Base-by-base conservation (phyloP, 1,140 invertebrate genomes). In the Orius insidiosus region DNA sequence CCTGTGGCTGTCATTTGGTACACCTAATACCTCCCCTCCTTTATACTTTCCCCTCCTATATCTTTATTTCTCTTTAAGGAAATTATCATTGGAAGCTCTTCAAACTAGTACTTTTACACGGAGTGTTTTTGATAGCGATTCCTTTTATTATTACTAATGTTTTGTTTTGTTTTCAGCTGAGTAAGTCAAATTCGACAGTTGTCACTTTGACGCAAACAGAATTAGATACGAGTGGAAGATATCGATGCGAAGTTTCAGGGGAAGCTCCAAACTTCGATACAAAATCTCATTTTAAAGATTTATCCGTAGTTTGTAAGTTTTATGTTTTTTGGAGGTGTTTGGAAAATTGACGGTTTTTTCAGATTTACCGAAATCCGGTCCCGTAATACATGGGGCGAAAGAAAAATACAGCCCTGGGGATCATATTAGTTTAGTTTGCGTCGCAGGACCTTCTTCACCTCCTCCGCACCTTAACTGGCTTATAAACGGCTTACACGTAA, bases 401-500 rank as follows among this genome's bases (percentile, higher is more conserved):
- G 66, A 68, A 2, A 65, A 73, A 41, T 86, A 86, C 59, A 66
- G 71, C 3, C 58, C 78, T 5, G 78, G 76, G 2, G 80, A 84
- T 55, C 67, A 66, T 37, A 61, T 88, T 9, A 70, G 72, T 54
- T 75, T 75, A 10, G 83, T 83, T 56, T 88, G 84, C 56, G 75
- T 75, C 36, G 80, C 79, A 42, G 68, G 67, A 51, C 69, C 74
- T 53, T 85, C 83, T 10, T 71, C 75, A 60, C 85, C 85, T 2
- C 75, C 83, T 2, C 80, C 81, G 2, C 82, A 85, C 60, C 69
- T 89, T 37, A 81, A 79, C 15, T 88, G 84, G 77, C 80, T 74
- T 61, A 76, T 88, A 55, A 89, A 89, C 59, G 77, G 73, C 52
- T 67, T 73, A 56, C 70, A 74, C 69, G 80, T 83, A 65, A 66